Conservation (phyloP, 2,888 invertebrate species). For the Lasioglossum lativentre region DNA sequence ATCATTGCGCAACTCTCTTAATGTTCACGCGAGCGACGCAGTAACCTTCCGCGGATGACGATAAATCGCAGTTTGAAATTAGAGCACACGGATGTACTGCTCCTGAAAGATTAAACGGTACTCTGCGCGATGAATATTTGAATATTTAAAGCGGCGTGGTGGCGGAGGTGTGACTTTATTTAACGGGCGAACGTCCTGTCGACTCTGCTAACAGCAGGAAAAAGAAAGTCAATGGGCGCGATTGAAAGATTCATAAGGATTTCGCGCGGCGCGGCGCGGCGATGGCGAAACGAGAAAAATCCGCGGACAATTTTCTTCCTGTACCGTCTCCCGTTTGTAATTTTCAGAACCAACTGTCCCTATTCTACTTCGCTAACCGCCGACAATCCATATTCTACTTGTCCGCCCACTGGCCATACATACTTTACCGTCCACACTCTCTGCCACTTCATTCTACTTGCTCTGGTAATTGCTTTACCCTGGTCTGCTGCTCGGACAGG, state of each 20-base stretch:
- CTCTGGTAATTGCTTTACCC: slow-evolving; percentile 2
- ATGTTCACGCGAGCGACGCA: background rate
- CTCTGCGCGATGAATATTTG: background rate
- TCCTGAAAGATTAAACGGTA: background rate
- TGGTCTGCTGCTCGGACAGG: background rate
- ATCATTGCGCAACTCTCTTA: slow-evolving; percentile 11
- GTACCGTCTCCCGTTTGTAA: background rate
- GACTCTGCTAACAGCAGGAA: background rate
- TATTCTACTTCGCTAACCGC: background rate
- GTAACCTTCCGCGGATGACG: too few relatives aligned
- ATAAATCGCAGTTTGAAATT: slow-evolving; percentile 3
- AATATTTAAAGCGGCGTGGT: slow-evolving; percentile 3
- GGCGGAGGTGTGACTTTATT: slow-evolving; percentile 15
- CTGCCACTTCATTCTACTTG: slow-evolving; percentile 9
- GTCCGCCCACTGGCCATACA: background rate
- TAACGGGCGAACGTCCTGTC: slow-evolving; percentile 5
- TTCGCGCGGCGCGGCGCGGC: background rate
- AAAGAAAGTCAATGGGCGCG: slow-evolving; percentile 10
- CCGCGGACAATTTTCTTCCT: slow-evolving; percentile 1
- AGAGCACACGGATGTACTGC: background rate
- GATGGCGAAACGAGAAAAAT: background rate
- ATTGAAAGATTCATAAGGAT: slow-evolving; percentile 18
- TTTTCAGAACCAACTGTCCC: background rate
- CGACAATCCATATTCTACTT: slow-evolving; percentile 11
- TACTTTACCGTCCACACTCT: slow-evolving; percentile 1